A percentile compares a stretch with the other conserved stretches of the same genome.
phyloP scores from a whole-genome alignment of 2,113 vertebrate genomes.

The Phylloscopus trochiloides region DNA sequence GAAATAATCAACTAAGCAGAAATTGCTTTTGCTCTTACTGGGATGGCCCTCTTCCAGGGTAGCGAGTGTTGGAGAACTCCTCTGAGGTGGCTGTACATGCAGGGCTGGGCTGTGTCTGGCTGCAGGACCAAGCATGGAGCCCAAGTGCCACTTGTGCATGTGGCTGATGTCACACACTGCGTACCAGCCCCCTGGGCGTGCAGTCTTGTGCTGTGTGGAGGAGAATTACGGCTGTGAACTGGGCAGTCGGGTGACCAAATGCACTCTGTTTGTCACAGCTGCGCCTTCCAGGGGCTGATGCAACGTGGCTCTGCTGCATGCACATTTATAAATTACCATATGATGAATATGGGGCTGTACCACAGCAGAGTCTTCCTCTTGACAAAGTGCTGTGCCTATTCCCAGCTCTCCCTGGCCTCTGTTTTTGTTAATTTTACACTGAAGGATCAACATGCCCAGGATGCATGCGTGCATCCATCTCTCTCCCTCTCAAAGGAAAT shows the following conservation, averaged over 20 bases:
- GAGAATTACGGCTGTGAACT: neutral
- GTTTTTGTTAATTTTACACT: slow-evolving; percentile 73
- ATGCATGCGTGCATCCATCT: slow-evolving; percentile 47
- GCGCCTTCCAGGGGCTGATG: neutral
- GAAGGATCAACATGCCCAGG: slow-evolving; percentile 48
- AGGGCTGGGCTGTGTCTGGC: neutral
- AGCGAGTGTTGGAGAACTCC: fast-evolving
- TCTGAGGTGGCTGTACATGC: fast-evolving
- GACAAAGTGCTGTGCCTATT: slow-evolving; percentile 44
- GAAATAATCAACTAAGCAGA: neutral
- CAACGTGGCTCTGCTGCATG: neutral
- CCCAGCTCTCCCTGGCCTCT: neutral
- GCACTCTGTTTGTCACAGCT: neutral
- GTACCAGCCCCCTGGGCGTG: neutral
- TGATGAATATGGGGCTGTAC: neutral
- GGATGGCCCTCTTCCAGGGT: neutral
- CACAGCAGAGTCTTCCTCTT: slow-evolving; percentile 23
- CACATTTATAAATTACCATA: neutral
- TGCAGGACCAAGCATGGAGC: fast-evolving
- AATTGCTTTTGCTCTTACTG: neutral
- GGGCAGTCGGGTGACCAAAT: neutral
- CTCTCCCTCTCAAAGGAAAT: slow-evolving; percentile 79
- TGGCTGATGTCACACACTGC: fast-evolving
- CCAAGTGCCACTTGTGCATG: fast-evolving
- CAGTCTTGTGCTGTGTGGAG: fast-evolving